Evolutionary conservation across 1,140 invertebrate species (phyloP), one percentile per base, ranked within the genome.

Genomic region (Magallana ariakensis): DNA sequence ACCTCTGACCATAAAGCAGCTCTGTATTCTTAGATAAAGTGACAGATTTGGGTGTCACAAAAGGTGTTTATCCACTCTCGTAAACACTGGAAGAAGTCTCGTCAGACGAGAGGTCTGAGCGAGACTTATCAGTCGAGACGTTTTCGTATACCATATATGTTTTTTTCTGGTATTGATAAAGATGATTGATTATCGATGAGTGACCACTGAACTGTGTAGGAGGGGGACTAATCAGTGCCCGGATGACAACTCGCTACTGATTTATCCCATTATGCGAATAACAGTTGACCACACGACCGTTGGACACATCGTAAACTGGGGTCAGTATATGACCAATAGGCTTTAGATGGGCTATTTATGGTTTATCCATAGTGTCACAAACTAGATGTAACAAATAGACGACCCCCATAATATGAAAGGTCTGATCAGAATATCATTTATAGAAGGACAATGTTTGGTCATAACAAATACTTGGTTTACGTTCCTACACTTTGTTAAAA

Each of bases 341-440:
- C 66, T 75, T 75, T 75, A 75, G 19, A 75, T 26, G 22, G 15
- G 66, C 66, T 75, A 75, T 75, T 75, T 75, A 75, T 75, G 66
- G 22, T 75, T 75, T 26, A 13, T 75, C 66, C 66, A 75, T 75
- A 33, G 33, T 13, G 66, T 19, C 62, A 66, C n/a, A 19, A 22
- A 66, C 33, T 75, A 75, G 66, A 75, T 19, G 33, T 8, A 26
- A 26, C 66, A 75, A 11, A 26, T 9, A 75, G 66, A 75, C 19
- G 10, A 46, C 33, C 33, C 33, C 22, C 22, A 75, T 33, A 75
- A 10, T 33, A 26, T n/a, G 19, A 75, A 26, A 11, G 11, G 22
- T 46, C 33, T 46, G 33, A 46, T 75, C 66, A 22, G 66, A 33
- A 75, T 75, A 75, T 75, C 66, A 75, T 75, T 75, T 11, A 26